Percentiles rank a stretch among this genome's conserved stretches.
phyloP scores from a whole-genome alignment of 2,888 invertebrate genomes.

The Rugalucina vietnamica region DNA sequence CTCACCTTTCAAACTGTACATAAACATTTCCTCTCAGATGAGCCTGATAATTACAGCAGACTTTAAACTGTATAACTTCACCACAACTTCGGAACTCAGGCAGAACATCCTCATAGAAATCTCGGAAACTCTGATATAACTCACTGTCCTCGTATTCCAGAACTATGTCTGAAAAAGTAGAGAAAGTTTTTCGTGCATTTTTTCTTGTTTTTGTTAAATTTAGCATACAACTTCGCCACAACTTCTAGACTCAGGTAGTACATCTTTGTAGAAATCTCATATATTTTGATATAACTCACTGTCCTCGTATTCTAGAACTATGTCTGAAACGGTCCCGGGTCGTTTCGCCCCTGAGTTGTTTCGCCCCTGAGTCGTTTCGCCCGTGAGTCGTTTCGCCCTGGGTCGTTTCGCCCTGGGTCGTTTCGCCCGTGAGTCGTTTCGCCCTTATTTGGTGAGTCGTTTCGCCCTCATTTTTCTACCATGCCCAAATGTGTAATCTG shows the following conservation, averaged over 20 bases:
- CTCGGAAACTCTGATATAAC: conserved; percentile 90
- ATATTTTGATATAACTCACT: conserved; percentile 92
- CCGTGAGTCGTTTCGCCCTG: no score
- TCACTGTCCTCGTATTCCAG: conserved; percentile 94
- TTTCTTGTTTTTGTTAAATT: no score
- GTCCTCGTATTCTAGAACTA: conserved; percentile 92
- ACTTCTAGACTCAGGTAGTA: conserved; percentile 91
- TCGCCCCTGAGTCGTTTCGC: no score
- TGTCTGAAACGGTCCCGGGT: no score
- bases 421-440: no score
- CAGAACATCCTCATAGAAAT: conserved; percentile 93
- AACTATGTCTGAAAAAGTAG: conserved; percentile 86
- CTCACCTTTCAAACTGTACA: conserved; percentile 88
- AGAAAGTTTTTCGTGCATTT: not conserved
- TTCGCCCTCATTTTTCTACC: no score
- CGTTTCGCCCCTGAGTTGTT: no score
- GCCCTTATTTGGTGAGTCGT: no score
- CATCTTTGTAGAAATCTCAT: conserved; percentile 93
- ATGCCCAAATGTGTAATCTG: no score
- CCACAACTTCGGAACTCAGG: conserved; percentile 89
- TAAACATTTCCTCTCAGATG: conserved; percentile 96
- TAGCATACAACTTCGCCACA: conserved; percentile 84
- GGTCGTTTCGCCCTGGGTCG: no score
- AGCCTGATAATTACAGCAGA: conserved; percentile 93
- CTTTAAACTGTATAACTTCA: conserved; percentile 86